Base-by-base conservation (phyloP, 2,888 invertebrate genomes). In the Lymantria dispar region DNA sequence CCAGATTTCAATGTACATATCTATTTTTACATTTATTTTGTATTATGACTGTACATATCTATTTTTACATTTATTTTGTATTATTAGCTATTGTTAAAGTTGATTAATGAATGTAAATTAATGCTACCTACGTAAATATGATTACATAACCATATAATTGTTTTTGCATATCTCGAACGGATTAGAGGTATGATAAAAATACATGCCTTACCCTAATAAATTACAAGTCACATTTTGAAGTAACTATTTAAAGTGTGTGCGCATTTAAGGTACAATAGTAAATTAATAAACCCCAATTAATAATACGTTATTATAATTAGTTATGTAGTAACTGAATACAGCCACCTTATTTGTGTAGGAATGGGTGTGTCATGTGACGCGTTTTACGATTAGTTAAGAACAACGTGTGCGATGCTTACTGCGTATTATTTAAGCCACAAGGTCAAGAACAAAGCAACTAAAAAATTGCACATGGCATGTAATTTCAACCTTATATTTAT, bases 341-440 rank as follows among this genome's bases (percentile, higher is more conserved):
- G 74, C 68, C 64, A 72, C 81, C 83, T 80, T 87, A 87, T 87
- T 86, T 74, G 86, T 80, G 78, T 75, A 85, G 64, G 64, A 80
- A 86, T 87, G 90, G 90, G 90, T 90, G 90, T 90, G 90, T 89
- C 87, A 56, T 87, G 87, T 87, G 87, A 87, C 88, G 88, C 81
- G 66, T 80, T 70, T 79, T 80, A 80, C 80, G 75, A 79, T 66
- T 69, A 57, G 54, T 62, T 14, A 52, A 65, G 60, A 70, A 60
- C 62, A 64, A 61, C 60, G 65, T 15, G 70, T 73, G 7, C 69
- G 71, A 68, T 70, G 73, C 70, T 72, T 80, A 82, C 76, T 85
- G 86, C 85, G 88, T 84, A 85, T 84, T 85, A 87, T 87, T 88
- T 79, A 80, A 80, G 66, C 60, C 59, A 66, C 87, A 89, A 89